Evolutionary conservation across 2,888 invertebrate genomes (phyloP).

Genomic region (Conomelus anceps): DNA sequence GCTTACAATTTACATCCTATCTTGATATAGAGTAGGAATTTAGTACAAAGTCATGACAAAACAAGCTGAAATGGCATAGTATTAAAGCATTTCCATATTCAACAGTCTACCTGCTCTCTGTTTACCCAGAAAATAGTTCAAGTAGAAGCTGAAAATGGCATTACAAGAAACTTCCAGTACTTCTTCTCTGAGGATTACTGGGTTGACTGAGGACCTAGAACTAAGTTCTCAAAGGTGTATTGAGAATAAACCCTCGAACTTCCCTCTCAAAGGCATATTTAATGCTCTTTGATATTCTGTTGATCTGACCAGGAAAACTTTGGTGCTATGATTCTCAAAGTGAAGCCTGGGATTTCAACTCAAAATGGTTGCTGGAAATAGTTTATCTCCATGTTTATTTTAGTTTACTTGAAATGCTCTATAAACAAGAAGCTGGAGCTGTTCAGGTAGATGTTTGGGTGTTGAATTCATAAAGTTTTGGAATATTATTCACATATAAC

Average conservation of each 20-base stretch:
- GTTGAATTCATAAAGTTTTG: too few relatives aligned
- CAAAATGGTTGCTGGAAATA: too few relatives aligned
- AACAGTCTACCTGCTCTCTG: not conserved
- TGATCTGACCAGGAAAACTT: not conserved
- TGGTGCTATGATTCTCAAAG: not conserved
- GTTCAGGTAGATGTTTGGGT: too few relatives aligned
- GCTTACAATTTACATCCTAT: not conserved
- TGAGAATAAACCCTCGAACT: too few relatives aligned
- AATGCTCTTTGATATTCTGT: not conserved
- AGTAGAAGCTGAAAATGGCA: too few relatives aligned
- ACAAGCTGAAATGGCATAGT: not conserved
- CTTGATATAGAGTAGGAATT: not conserved
- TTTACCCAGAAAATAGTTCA: not conserved
- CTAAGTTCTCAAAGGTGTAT: too few relatives aligned
- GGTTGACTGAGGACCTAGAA: not conserved
- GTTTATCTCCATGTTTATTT: too few relatives aligned
- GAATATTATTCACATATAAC: too few relatives aligned
- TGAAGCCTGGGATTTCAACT: not conserved
- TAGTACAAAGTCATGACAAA: not conserved
- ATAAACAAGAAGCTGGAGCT: too few relatives aligned
- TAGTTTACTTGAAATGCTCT: too few relatives aligned
- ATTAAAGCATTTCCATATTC: not conserved
- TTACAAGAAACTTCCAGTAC: not conserved
- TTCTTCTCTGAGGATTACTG: not conserved
- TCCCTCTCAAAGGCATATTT: not conserved